Conservation (phyloP, 2,113 vertebrate genomes). For the Phylloscopus whistleri region DNA sequence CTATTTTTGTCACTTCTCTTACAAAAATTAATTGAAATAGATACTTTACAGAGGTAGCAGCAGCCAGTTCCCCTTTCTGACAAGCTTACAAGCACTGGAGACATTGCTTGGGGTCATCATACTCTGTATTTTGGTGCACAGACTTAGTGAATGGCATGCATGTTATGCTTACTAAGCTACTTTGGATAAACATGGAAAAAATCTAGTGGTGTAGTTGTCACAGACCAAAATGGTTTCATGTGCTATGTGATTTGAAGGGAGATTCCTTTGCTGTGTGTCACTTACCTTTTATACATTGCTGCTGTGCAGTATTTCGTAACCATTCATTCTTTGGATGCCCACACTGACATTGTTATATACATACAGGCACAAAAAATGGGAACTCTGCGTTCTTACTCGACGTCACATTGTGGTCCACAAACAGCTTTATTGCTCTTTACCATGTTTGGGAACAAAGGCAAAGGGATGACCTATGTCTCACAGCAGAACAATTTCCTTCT, state of each 20-base stretch:
- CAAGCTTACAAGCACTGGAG: background rate
- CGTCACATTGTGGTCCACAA: slow-evolving; percentile 38
- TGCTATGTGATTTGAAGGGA: slow-evolving; percentile 63
- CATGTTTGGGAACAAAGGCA: slow-evolving; percentile 65
- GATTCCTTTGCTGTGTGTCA: slow-evolving; percentile 76
- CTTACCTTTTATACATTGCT: slow-evolving; percentile 65
- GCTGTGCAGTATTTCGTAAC: slow-evolving; percentile 59
- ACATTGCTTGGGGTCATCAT: slow-evolving; percentile 5
- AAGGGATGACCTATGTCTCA: background rate
- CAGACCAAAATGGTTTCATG: slow-evolving; percentile 65
- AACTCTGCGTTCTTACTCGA: slow-evolving; percentile 52
- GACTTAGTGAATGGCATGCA: slow-evolving; percentile 52
- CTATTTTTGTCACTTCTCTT: slow-evolving; percentile 10
- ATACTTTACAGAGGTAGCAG: background rate
- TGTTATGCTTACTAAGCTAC: slow-evolving; percentile 60
- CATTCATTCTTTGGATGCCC: slow-evolving; percentile 47
- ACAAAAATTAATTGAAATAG: background rate
- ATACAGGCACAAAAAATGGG: slow-evolving; percentile 25
- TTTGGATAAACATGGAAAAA: slow-evolving; percentile 74
- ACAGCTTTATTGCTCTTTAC: slow-evolving; percentile 6
- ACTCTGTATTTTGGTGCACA: slow-evolving; percentile 53
- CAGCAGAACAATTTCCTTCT: slow-evolving; percentile 10
- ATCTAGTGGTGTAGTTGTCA: slow-evolving; percentile 60
- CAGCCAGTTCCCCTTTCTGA: background rate
- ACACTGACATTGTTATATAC: slow-evolving; percentile 50